Conservation (phyloP, 2,888 invertebrate species). For the Drosophila pseudotalamancana region DNA sequence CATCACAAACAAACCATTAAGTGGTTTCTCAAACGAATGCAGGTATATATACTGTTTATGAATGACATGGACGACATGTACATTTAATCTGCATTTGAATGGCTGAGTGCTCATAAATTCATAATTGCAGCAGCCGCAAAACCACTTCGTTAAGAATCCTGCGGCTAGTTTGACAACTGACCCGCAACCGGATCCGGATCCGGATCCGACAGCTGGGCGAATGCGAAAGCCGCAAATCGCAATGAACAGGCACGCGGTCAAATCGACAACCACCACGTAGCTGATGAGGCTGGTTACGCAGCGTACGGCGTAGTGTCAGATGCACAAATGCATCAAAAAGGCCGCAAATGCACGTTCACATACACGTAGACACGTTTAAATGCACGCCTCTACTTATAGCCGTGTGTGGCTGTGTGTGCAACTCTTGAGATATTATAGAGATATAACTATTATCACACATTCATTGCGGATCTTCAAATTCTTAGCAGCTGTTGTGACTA, state of each 20-base stretch:
- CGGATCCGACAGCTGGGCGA: slow-evolving; percentile 21
- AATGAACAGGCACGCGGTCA: slow-evolving; percentile 69
- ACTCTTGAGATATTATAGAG: too few species aligned
- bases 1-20: too few species aligned
- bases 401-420: background rate
- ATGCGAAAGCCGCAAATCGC: slow-evolving; percentile 68
- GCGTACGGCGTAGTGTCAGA: too few species aligned
- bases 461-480: too few species aligned
- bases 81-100: too few species aligned
- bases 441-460: too few species aligned
- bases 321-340: too few species aligned
- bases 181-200: slow-evolving; percentile 5
- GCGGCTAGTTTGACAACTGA: slow-evolving; percentile 58
- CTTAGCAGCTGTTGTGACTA: too few species aligned
- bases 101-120: slow-evolving; percentile 62
- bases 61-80: too few species aligned
- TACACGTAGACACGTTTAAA: too few species aligned
- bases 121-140: slow-evolving; percentile 74
- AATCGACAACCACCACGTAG: slow-evolving; percentile 53
- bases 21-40: slow-evolving; percentile 17
- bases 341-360: too few species aligned
- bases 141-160: slow-evolving; percentile 78
- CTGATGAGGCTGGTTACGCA: slow-evolving; percentile 56
- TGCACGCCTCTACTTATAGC: background rate
- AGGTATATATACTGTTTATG: background rate